phyloP scores from a whole-genome alignment of 2,113 vertebrate genomes.

The Fulmarus glacialis region DNA sequence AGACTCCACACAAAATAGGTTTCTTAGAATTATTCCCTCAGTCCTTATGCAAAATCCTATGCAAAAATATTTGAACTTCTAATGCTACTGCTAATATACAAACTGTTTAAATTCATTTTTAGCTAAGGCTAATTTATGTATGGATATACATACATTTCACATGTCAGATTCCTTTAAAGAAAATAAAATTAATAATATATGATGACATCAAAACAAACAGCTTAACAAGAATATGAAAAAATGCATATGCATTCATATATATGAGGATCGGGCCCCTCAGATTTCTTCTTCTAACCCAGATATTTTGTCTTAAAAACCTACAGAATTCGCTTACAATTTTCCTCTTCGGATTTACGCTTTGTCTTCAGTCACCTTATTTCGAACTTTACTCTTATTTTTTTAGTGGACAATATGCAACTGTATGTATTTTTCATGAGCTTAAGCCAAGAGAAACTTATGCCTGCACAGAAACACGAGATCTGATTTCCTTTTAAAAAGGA shows the following conservation, averaged over 20 bases:
- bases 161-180: not conserved
- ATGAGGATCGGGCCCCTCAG: not conserved
- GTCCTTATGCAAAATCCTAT: not conserved
- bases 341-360: not conserved
- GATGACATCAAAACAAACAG: not conserved
- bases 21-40: not conserved
- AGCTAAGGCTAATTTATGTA: not conserved
- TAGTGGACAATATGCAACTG: not conserved
- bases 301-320: not conserved
- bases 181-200: not conserved
- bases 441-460: conserved; percentile 1
- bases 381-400: not conserved
- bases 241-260: not conserved
- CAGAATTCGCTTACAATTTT: not conserved
- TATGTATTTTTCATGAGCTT: not conserved
- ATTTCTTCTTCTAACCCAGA: not conserved
- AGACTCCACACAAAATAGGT: not conserved
- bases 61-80: not conserved
- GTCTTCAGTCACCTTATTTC: not conserved
- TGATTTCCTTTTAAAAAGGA: conserved; percentile 18
- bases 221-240: not conserved
- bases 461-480: not conserved
- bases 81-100: not conserved
- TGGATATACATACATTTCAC: not conserved
- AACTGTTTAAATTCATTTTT: not conserved